Base-by-base conservation (phyloP, 2,113 vertebrate genomes). In the Saimiri boliviensis region DNA sequence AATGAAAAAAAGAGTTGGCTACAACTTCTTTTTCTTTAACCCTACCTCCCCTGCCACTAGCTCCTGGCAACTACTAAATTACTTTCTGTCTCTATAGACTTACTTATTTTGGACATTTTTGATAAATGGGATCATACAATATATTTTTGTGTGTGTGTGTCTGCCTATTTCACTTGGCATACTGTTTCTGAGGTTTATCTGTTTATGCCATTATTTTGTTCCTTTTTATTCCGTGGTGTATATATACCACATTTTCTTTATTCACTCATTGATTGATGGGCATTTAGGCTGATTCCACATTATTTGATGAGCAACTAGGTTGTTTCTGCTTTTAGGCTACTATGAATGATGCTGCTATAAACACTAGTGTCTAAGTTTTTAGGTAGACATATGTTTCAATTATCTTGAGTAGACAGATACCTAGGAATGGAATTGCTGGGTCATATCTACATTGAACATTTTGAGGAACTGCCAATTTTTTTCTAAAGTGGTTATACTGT, bases 381-480 rank as follows among this genome's bases (percentile, higher is more conserved):
- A 73, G 68, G 32, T 52, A 32, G 6, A 20, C 21, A 49, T 17
- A 40, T 77, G 54, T 19, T 82, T 89, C 27, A 58, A 0, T 89
- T 92, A 32, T 83, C 35, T 71, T 52, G 45, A 17, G 35, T 52
- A 56, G 83, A 14, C 40, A 56, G 83, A 19, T 63, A 77, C 6
- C 30, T 60, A 54, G 27, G 58, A 70, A 45, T 77, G 37, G 68
- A 86, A 49, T 86, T 80, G 17, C 42, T 95, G 40, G 66, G 35
- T 82, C 21, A 30, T 58, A 89, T 82, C 83, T 73, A 25, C 17
- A 3, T 91, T 86, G 87, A 89, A 37, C 66, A 49, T 77, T 93
- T 95, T 95, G 73, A 83, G 45, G 52, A 73, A 81, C 1, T 83
- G 68, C 30, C 54, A 52, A n/a, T 58, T 80, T 89, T 95, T 92